Conservation (phyloP, 2,113 vertebrate genomes). For the human (Homo sapiens) region GRCh38 chrX:28120501-28121000, state of each 20-base stretch:
- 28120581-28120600: neutral
- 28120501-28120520: neutral
- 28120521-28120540: neutral
- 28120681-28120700: neutral
- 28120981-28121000: neutral
- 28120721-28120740: neutral
- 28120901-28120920: neutral
- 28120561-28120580: neutral
- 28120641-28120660: neutral
- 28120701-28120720: slow-evolving; percentile 5
- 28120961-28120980: neutral
- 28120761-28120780: neutral
- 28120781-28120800: neutral
- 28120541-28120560: neutral
- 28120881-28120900: neutral
- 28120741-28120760: neutral
- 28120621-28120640: slow-evolving; percentile 9
- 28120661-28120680: neutral
- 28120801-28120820: neutral
- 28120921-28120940: neutral
- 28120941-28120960: neutral
- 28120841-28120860: neutral
- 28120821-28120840: neutral
- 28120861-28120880: neutral
- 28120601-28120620: neutral